Evolutionary conservation across 2,888 invertebrate species (phyloP).

Genomic region (Esperia sulphurella): DNA sequence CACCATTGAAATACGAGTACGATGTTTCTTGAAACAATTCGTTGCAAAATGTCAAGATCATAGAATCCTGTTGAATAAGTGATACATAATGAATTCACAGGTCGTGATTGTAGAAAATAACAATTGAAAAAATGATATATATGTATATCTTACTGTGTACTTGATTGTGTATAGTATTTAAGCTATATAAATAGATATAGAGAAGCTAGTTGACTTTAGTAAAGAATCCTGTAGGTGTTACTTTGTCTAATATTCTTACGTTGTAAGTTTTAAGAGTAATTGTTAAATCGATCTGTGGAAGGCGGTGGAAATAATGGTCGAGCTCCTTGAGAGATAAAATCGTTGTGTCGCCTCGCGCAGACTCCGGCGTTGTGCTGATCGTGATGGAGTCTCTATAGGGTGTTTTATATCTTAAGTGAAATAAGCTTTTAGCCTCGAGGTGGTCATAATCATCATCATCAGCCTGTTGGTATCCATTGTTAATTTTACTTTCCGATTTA

Average conservation of each 20-base stretch:
- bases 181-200: too few relatives aligned
- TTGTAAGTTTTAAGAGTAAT: conserved; percentile 18
- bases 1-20: conserved; percentile 39
- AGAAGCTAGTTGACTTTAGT: too few relatives aligned
- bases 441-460: too few relatives aligned
- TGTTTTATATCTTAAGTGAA: neutral
- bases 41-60: conserved; percentile 41
- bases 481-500: too few relatives aligned
- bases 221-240: too few relatives aligned
- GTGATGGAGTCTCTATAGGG: conserved; percentile 12
- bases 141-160: too few relatives aligned
- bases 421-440: too few relatives aligned
- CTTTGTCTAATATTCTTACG: neutral
- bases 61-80: neutral
- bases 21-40: conserved; percentile 38
- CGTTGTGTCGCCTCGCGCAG: conserved; percentile 34
- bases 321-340: conserved; percentile 49
- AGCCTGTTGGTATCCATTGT: too few relatives aligned
- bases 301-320: conserved; percentile 48
- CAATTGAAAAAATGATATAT: too few relatives aligned
- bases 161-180: too few relatives aligned
- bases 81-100: too few relatives aligned
- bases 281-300: conserved; percentile 31
- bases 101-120: neutral
- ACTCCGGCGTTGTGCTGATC: conserved; percentile 15